Conservation (phyloP, 2,797 vertebrate genomes). For the Poeciliopsis turneri region DNA sequence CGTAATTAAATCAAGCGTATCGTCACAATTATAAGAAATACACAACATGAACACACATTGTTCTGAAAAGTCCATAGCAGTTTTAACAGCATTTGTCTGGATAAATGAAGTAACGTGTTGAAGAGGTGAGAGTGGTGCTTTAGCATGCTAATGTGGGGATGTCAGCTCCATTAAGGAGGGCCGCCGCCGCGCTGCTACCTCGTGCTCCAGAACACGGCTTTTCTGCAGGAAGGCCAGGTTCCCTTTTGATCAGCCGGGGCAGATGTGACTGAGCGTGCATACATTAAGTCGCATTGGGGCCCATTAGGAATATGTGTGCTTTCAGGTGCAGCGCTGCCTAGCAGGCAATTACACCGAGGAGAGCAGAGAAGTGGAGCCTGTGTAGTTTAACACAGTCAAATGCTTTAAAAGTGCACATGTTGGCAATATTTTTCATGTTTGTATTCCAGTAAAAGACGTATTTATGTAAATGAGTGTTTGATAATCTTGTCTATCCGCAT, state of each 20-base stretch:
- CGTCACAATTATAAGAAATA: background rate
- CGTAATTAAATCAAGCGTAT: background rate
- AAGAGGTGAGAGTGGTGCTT: slow-evolving; percentile 22
- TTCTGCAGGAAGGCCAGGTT: slow-evolving; percentile 54
- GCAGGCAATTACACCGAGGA: slow-evolving; percentile 20
- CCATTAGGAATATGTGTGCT: slow-evolving; percentile 21
- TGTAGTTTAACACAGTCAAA: background rate
- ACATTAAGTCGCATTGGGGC: slow-evolving; percentile 13
- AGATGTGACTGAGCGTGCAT: slow-evolving; percentile 34
- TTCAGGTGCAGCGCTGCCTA: slow-evolving; percentile 10
- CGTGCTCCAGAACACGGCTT: slow-evolving; percentile 51
- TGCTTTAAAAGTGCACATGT: background rate
- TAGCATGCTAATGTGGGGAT: slow-evolving; percentile 59
- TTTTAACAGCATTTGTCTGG: background rate
- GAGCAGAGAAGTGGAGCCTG: background rate
- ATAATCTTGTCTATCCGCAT: background rate
- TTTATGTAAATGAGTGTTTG: background rate
- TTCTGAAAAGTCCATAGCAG: background rate
- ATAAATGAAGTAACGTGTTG: background rate
- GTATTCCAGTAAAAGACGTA: background rate
- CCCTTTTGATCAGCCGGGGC: slow-evolving; percentile 36
- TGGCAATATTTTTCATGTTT: slow-evolving; percentile 2
- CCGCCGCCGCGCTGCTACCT: slow-evolving; percentile 26
- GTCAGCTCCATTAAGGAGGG: slow-evolving; percentile 56
- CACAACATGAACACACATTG: background rate